phyloP scores from a whole-genome alignment of 2,797 vertebrate genomes.

The Arrhamphus sclerolepis region DNA sequence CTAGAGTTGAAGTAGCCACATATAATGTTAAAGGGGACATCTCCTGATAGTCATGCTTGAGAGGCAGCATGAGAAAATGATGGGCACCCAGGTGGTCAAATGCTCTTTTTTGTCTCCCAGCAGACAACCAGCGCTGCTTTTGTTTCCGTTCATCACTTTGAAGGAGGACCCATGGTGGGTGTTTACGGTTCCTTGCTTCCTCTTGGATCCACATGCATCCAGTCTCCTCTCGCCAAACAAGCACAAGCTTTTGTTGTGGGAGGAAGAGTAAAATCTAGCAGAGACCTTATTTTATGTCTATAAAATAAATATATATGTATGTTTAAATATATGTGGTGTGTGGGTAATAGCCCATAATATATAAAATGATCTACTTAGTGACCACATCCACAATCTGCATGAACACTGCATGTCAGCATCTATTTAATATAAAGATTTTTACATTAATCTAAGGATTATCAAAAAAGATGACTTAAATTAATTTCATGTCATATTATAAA shows the following conservation, averaged over 20 bases:
- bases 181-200: constrained; percentile 80
- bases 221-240: constrained; percentile 53
- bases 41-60: constrained; percentile 71
- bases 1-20: constrained; percentile 56
- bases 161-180: constrained; percentile 78
- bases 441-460: constrained; percentile 32
- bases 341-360: constrained; percentile 51
- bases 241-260: constrained; percentile 56
- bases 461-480: constrained; percentile 43
- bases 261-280: constrained; percentile 59
- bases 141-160: constrained; percentile 76
- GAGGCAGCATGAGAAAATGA: constrained; percentile 72
- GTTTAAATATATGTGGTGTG: too few relatives aligned
- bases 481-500: constrained; percentile 58
- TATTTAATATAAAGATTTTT: constrained; percentile 45
- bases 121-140: constrained; percentile 72
- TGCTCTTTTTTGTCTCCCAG: constrained; percentile 75
- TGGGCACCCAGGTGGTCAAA: constrained; percentile 76
- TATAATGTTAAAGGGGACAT: constrained; percentile 59
- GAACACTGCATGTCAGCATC: constrained; percentile 47
- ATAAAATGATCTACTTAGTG: constrained; percentile 39
- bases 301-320: constrained; percentile 54
- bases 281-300: constrained; percentile 46
- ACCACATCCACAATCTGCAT: constrained; percentile 28
- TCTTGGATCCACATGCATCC: constrained; percentile 66